Evolutionary conservation across 1,140 invertebrate species (phyloP).

Genomic region (Proctacanthus coquilletti): DNA sequence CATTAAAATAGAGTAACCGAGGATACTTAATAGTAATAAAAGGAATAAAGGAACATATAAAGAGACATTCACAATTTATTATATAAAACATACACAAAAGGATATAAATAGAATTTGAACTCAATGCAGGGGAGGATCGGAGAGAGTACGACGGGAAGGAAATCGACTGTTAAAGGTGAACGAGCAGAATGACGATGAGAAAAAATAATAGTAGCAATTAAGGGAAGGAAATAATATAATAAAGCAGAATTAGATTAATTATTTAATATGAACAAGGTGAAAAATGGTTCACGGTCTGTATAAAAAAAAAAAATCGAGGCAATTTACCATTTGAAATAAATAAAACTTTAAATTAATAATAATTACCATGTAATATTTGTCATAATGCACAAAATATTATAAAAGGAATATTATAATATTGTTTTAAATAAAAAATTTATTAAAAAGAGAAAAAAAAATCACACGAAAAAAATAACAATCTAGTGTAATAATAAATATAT

Average conservation of each 20-base stretch:
- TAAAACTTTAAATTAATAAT: not conserved
- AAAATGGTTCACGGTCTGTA: not conserved
- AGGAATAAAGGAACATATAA: not conserved
- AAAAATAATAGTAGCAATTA: too few relatives aligned
- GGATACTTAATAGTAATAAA: too few relatives aligned
- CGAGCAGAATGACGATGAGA: too few relatives aligned
- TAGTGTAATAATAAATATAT: too few relatives aligned
- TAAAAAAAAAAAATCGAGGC: constrained; percentile 1
- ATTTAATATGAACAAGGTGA: not conserved
- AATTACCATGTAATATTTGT: constrained; percentile 4
- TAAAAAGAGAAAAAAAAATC: constrained; percentile 5
- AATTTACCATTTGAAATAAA: not conserved
- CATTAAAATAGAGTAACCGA: not conserved
- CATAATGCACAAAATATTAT: constrained; percentile 5
- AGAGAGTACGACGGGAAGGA: not conserved
- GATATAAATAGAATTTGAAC: not conserved
- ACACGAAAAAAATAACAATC: constrained; percentile 3
- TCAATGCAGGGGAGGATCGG: not conserved
- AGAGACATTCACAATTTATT: not conserved
- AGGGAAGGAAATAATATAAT: too few relatives aligned
- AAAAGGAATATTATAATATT: constrained; percentile 3
- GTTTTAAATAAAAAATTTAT: constrained; percentile 1
- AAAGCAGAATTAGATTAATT: not conserved
- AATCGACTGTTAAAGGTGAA: not conserved
- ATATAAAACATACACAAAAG: not conserved